Base-by-base conservation (phyloP, 1,140 invertebrate genomes). In the Spodoptera frugiperda region DNA sequence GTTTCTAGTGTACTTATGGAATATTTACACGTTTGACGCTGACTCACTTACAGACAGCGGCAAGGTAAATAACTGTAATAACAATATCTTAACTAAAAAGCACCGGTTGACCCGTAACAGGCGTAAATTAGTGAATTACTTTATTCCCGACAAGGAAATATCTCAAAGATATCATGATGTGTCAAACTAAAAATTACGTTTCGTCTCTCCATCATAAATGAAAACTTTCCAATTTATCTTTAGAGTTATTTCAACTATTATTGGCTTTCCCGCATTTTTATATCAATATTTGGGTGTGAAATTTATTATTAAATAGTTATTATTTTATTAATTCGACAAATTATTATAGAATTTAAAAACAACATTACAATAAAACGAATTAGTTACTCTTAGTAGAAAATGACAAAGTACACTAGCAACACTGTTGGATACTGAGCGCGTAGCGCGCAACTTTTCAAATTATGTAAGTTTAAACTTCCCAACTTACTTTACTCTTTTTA, bases 101-200 rank as follows among this genome's bases (percentile, higher is more conserved):
- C 79, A 78, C 81, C 78, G 80, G 79, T 79, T 77, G 63, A 73
- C 61, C 67, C 14, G 71, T 80, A 78, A 77, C 80, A 75, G 80
- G 67, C 76, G 67, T 81, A 82, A 86, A 83, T 85, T 83, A 80
- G 15, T 63, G 76, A 88, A 87, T 82, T 84, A 84, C 72, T 81
- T 54, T 67, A 63, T 39, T 82, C 79, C 71, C 71, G 61, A 77
- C 75, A 81, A 81, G 77, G 80, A 87, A 85, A 84, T 84, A 77
- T 61, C 79, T 80, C 78, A 59, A 75, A 83, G 84, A 85, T 84
- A 85, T 83, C 79, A 82, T 86, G 83, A 87, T 88, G 84, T 87
- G 87, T 88, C 88, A 89, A 88, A 87, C 78, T 72, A 15, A 53
- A 77, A 77, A 21, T 63, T 76, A 25, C 68, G 68, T 72, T 57